Base-by-base conservation (phyloP, 2,797 vertebrate species). In the Antrozous pallidus region DNA sequence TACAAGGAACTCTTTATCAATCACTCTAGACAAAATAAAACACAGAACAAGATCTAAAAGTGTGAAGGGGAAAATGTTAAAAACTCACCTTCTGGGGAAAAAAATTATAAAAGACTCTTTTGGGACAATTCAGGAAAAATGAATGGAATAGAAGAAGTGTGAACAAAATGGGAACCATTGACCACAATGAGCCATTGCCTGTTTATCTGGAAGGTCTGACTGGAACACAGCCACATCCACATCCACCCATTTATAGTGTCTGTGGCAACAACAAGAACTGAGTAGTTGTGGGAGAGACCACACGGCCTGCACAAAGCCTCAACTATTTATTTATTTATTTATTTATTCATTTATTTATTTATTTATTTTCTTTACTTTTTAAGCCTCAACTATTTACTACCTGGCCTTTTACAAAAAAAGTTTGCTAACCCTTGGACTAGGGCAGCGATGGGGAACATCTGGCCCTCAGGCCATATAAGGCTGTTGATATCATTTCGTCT, bases 181-280 rank as follows among this genome's bases (percentile, higher is more conserved):
- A 89, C 40, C 65, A 38, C 40, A 42, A 18, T 17, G 6, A 31
- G 45, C 7, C 5, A 3, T 14, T 3, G 24, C 33, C 47, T 31
- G 11, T 67, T 47, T 67, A 40, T 83, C n/a, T 20, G 22, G 14
- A 5, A 17, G 33, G 45, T 24, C 9, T 5, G 51, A 58, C 0
- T 24, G n/a, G 65, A 36, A 18, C 11, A 17, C 2, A 73, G 69
- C 26, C 13, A 5, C 0, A 1, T 7, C 26, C 8, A 2, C 0
- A 1, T 5, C 28, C 12, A 9, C 16, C 77, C 5, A 24, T 9
- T 40, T 38, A 24, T 6, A 13, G 42, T 36, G 20, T 75, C 73
- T 28, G 2, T 11, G 70, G 74, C 47, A 36, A 20, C 9, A 58
- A 63, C 22, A 3, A 63, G 40, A 56, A 51, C 1, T 16, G 36